Evolutionary conservation across 2,113 vertebrate genomes (phyloP).

Genomic region (Loxodonta africana): DNA sequence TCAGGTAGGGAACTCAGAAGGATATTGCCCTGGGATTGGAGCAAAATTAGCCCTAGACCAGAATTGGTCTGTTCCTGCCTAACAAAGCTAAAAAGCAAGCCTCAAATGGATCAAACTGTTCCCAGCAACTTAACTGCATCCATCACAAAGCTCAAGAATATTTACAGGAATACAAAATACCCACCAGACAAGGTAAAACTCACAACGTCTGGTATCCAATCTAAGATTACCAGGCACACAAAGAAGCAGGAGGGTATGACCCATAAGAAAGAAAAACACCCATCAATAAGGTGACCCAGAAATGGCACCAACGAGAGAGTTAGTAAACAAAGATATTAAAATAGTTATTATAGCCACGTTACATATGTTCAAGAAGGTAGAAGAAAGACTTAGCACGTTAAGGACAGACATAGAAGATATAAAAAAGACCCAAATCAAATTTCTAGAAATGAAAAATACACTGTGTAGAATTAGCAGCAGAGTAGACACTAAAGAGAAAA

Average conservation of each 20-base stretch:
- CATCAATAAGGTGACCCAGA: accelerated
- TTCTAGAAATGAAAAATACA: background rate
- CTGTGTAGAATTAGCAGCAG: too few relatives aligned
- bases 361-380: background rate
- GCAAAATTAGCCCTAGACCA: background rate
- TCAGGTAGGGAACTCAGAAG: accelerated
- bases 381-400: background rate
- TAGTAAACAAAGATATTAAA: background rate
- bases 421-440: background rate
- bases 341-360: accelerated
- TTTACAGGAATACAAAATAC: background rate
- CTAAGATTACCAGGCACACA: background rate
- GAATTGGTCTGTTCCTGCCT: accelerated
- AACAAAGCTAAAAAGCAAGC: background rate
- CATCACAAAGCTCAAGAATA: background rate
- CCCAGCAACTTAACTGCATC: accelerated
- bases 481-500: background rate
- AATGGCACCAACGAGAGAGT: background rate
- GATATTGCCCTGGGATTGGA: background rate
- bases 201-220: background rate
- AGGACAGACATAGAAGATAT: accelerated
- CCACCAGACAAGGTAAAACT: background rate
- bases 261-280: accelerated
- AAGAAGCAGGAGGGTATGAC: accelerated
- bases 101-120: background rate